Evolutionary conservation across 2,888 invertebrate species (phyloP).

Genomic region (Cephus sareptanus): DNA sequence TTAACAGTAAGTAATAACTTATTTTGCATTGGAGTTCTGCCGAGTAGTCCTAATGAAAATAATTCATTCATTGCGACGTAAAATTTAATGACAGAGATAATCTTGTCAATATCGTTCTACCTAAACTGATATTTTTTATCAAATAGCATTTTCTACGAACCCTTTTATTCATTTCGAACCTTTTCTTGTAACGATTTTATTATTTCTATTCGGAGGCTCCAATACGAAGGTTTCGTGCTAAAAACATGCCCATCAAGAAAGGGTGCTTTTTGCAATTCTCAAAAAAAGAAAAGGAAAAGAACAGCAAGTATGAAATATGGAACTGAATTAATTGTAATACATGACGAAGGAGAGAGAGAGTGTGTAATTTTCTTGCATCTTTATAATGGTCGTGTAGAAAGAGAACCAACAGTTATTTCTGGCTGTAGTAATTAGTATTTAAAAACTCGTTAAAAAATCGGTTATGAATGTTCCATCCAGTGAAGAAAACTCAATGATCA

Average conservation of each 20-base stretch:
- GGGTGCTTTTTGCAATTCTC: background rate
- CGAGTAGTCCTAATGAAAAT: slow-evolving; percentile 33
- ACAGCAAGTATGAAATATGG: background rate
- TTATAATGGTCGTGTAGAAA: background rate
- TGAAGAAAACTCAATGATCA: background rate
- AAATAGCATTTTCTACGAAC: background rate
- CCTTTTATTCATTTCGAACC: background rate
- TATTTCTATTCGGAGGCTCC: background rate
- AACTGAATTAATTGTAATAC: background rate
- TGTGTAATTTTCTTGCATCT: background rate
- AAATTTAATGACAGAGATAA: slow-evolving; percentile 6
- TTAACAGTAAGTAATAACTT: slow-evolving; percentile 57
- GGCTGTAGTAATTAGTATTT: background rate
- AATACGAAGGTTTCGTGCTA: background rate
- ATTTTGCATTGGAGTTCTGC: slow-evolving; percentile 43
- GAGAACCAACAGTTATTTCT: background rate
- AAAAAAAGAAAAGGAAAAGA: background rate
- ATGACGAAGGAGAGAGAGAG: background rate
- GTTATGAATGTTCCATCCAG: background rate
- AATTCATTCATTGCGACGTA: background rate
- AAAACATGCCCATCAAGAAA: background rate
- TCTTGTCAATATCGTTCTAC: background rate
- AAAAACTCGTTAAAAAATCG: too few relatives aligned
- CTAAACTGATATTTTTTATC: background rate
- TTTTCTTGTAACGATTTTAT: background rate